Evolutionary conservation across 1,140 invertebrate genomes (phyloP).

Genomic region (Drosophila carrolli): DNA sequence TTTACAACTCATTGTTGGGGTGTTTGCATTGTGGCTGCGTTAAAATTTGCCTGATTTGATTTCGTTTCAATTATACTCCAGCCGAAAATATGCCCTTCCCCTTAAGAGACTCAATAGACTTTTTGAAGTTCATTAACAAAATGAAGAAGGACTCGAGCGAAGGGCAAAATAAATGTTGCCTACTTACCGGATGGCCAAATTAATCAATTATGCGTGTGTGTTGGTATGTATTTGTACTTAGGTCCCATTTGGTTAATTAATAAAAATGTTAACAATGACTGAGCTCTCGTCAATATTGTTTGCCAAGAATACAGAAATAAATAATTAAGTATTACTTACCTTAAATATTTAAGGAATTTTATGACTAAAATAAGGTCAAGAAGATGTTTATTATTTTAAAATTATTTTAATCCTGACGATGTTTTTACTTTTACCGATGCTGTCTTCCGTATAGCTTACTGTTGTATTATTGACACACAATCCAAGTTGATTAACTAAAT

Average conservation of each 20-base stretch:
- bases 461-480: neutral
- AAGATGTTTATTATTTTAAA: too few species aligned
- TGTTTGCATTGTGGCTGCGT: slow-evolving; percentile 43
- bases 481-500: slow-evolving; percentile 33
- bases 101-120: slow-evolving; percentile 19
- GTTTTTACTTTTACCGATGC: neutral
- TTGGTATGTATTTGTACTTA: slow-evolving; percentile 9
- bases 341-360: neutral
- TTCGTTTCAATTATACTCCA: slow-evolving; percentile 66
- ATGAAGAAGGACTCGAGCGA: slow-evolving; percentile 20
- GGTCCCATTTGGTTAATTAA: slow-evolving; percentile 76
- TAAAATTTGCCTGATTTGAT: slow-evolving; percentile 60
- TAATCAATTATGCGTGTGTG: slow-evolving; percentile 60
- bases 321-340: neutral
- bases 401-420: too few species aligned
- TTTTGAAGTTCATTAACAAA: slow-evolving; percentile 70
- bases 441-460: neutral
- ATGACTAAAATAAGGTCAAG: too few species aligned
- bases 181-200: slow-evolving; percentile 41
- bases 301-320: neutral
- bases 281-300: slow-evolving; percentile 5
- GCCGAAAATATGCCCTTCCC: slow-evolving; percentile 11
- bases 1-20: slow-evolving; percentile 43
- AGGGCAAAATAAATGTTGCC: slow-evolving; percentile 40
- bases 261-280: slow-evolving; percentile 66